A percentile compares a stretch with the other conserved stretches of the same genome.
Evolutionary conservation across 2,888 invertebrate species (phyloP).

Genomic region (Drosophila mimica): DNA sequence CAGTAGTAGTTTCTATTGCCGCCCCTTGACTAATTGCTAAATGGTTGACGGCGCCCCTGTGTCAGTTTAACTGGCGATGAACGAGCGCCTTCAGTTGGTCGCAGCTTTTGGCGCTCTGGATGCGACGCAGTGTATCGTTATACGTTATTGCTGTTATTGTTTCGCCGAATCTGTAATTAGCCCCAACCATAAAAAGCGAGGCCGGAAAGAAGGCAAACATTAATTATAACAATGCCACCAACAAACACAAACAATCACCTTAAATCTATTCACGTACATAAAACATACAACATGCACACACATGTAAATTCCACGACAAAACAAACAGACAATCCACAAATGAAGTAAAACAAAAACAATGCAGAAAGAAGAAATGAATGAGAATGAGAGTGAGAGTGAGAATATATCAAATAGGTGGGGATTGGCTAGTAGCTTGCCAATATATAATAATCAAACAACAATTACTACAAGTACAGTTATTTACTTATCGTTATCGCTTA

Average conservation of each 20-base stretch:
- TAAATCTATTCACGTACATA: slow-evolving; percentile 35
- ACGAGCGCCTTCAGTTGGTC: slow-evolving; percentile 71
- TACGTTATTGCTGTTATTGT: slow-evolving; percentile 47
- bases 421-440: slow-evolving; percentile 18
- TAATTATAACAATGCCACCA: slow-evolving; percentile 65
- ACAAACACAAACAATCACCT: slow-evolving; percentile 26
- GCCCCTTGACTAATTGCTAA: slow-evolving; percentile 3
- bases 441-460: slow-evolving; percentile 45
- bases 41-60: slow-evolving; percentile 5
- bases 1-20: not conserved
- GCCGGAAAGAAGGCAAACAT: slow-evolving; percentile 57
- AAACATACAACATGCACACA: slow-evolving; percentile 11
- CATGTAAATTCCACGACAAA: not conserved
- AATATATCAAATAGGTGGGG: not conserved
- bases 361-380: not conserved
- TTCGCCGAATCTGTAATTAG: slow-evolving; percentile 79
- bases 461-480: slow-evolving; percentile 41
- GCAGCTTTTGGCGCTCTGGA: slow-evolving; percentile 71
- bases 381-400: not conserved
- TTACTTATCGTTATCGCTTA: slow-evolving; percentile 60
- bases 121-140: slow-evolving; percentile 78
- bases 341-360: slow-evolving; percentile 3
- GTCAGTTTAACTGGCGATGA: slow-evolving; percentile 62
- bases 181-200: slow-evolving; percentile 14
- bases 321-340: slow-evolving; percentile 20